These are phyloP conservation scores for Frankliniella intonsa DNA, from an alignment of 2,888 invertebrate genomes.

Conservation along the genomic window DNA sequence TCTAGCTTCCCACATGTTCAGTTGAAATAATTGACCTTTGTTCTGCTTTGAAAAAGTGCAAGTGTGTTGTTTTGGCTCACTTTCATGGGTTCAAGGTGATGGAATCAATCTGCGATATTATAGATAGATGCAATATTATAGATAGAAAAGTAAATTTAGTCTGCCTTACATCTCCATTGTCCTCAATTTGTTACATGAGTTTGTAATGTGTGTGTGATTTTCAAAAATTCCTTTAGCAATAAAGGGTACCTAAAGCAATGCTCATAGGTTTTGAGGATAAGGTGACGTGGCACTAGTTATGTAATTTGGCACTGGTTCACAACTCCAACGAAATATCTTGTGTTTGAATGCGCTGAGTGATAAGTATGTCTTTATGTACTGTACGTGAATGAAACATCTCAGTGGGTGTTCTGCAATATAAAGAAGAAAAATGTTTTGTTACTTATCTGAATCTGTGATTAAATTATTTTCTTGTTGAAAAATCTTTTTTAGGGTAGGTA, in stretches of 20 bases:
- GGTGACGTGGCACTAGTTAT: constrained; percentile 16
- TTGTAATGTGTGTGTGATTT: not conserved
- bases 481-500: not conserved
- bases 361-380: not conserved
- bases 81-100: not conserved
- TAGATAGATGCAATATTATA: constrained; percentile 21
- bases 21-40: not conserved
- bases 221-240: too few relatives aligned
- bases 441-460: constrained; percentile 6
- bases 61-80: not conserved
- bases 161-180: not conserved
- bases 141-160: constrained; percentile 14
- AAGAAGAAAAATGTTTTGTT: not conserved
- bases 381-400: not conserved
- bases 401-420: not conserved
- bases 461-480: constrained; percentile 13
- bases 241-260: too few relatives aligned
- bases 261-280: not conserved
- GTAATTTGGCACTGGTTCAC: constrained; percentile 20
- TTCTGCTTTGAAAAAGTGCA: constrained; percentile 14
- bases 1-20: too few relatives aligned
- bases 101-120: constrained; percentile 25
- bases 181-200: too few relatives aligned
- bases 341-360: constrained; percentile 1
- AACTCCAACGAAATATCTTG: constrained; percentile 16